Conservation (phyloP, 2,797 vertebrate species). For the Hemibagrus guttatus region DNA sequence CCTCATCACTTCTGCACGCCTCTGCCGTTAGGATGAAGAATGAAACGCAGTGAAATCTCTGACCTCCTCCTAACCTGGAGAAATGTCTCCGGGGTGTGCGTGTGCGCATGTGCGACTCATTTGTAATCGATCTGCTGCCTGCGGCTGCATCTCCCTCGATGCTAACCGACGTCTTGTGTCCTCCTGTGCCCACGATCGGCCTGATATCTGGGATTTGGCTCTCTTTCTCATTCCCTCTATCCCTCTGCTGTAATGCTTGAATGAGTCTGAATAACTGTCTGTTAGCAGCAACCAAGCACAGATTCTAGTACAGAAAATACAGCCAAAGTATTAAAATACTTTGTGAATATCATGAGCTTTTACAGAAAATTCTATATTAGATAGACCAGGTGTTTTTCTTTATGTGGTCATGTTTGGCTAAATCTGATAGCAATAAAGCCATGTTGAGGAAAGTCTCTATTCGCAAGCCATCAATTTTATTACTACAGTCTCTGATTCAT, state of each 20-base stretch:
- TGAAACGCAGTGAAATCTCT: constrained; percentile 33
- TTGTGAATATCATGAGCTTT: neutral
- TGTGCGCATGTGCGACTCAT: constrained; percentile 22
- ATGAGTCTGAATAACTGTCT: neutral
- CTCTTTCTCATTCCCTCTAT: neutral
- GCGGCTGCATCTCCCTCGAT: neutral
- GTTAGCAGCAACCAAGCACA: neutral
- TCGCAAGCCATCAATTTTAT: neutral
- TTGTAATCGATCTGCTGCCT: constrained; percentile 47
- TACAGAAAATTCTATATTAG: neutral
- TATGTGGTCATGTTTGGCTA: neutral
- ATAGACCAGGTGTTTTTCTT: neutral
- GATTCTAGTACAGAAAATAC: neutral
- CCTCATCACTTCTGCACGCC: constrained; percentile 37
- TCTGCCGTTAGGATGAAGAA: constrained; percentile 34
- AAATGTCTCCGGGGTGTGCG: constrained; percentile 30
- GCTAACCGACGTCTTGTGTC: constrained; percentile 18
- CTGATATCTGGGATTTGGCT: neutral
- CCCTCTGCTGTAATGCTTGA: neutral
- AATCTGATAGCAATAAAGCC: neutral
- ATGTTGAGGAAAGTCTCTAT: neutral
- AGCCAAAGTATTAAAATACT: neutral
- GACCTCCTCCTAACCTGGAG: constrained; percentile 49
- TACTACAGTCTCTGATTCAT: constrained; percentile 15
- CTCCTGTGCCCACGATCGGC: neutral